phyloP scores from a whole-genome alignment of 1,140 invertebrate species.

The Drosophila funebris region DNA sequence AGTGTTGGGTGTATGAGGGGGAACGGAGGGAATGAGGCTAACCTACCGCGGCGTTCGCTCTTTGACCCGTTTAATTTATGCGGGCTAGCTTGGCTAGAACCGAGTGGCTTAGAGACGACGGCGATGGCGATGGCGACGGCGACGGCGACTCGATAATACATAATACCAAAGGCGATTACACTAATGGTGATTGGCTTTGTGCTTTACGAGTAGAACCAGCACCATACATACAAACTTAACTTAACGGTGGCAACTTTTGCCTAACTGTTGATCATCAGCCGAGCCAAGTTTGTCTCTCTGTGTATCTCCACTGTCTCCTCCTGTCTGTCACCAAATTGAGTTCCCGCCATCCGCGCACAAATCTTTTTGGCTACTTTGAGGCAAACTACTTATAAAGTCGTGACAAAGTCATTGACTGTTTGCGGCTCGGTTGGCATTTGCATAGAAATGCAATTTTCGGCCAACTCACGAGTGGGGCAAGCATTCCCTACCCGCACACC shows the following conservation, averaged over 20 bases:
- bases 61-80: conserved; percentile 74
- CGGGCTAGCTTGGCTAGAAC: conserved; percentile 25
- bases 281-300: conserved; percentile 53
- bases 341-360: neutral
- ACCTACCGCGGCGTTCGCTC: conserved; percentile 38
- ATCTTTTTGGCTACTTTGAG: conserved; percentile 45
- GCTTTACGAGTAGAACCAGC: conserved; percentile 43
- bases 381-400: conserved; percentile 77
- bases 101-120: conserved; percentile 42
- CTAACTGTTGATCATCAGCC: conserved; percentile 75
- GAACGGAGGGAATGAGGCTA: conserved; percentile 22
- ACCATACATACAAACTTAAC: no score
- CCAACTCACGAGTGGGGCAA: conserved; percentile 56
- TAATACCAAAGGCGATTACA: conserved; percentile 78
- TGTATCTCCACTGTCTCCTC: neutral
- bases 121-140: neutral
- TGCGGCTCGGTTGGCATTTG: conserved; percentile 65
- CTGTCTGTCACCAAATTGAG: conserved; percentile 29
- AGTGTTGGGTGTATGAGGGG: neutral
- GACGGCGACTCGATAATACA: conserved; percentile 58
- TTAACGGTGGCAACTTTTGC: conserved; percentile 69
- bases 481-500: neutral
- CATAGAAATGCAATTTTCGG: conserved; percentile 79
- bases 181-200: conserved; percentile 80
- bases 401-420: conserved; percentile 80